phyloP scores from a whole-genome alignment of 2,113 vertebrate genomes.

The Spermophilus dauricus region DNA sequence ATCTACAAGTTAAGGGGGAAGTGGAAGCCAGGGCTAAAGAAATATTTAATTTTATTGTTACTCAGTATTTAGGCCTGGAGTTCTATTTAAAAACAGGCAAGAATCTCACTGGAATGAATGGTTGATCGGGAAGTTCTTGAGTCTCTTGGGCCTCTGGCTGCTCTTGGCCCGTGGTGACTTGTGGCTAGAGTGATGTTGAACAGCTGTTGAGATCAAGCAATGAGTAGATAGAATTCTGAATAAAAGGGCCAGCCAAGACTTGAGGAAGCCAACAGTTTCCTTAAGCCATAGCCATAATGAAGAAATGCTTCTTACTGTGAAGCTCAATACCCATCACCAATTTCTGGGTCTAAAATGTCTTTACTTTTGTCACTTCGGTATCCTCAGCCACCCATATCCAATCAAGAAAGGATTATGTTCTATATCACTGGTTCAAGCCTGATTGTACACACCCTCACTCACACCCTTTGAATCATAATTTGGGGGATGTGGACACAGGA shows the following conservation, averaged over 20 bases:
- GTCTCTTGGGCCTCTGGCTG: conserved; percentile 81
- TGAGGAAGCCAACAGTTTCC: conserved; percentile 80
- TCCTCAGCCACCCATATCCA: not conserved
- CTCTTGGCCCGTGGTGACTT: conserved; percentile 85
- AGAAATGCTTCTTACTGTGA: not conserved
- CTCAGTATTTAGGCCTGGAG: conserved; percentile 92
- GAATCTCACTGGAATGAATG: conserved; percentile 88
- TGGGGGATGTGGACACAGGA: not conserved
- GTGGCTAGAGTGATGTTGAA: conserved; percentile 85
- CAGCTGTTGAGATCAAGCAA: conserved; percentile 86
- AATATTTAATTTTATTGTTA: conserved; percentile 88
- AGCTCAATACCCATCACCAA: not conserved
- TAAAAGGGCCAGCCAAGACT: conserved; percentile 86
- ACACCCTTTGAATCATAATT: not conserved
- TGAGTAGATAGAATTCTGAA: conserved; percentile 88
- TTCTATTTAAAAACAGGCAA: conserved; percentile 88
- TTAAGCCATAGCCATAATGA: not conserved
- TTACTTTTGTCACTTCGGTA: not conserved
- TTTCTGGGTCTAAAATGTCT: not conserved
- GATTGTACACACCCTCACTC: not conserved
- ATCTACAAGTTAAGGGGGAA: conserved; percentile 95
- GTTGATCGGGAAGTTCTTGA: conserved; percentile 87
- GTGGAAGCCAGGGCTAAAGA: conserved; percentile 89
- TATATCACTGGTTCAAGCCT: not conserved
- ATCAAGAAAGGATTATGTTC: not conserved